These are phyloP conservation scores for Microdon myrmicae DNA, from an alignment of 2,888 invertebrate species.

Conservation along the genomic window DNA sequence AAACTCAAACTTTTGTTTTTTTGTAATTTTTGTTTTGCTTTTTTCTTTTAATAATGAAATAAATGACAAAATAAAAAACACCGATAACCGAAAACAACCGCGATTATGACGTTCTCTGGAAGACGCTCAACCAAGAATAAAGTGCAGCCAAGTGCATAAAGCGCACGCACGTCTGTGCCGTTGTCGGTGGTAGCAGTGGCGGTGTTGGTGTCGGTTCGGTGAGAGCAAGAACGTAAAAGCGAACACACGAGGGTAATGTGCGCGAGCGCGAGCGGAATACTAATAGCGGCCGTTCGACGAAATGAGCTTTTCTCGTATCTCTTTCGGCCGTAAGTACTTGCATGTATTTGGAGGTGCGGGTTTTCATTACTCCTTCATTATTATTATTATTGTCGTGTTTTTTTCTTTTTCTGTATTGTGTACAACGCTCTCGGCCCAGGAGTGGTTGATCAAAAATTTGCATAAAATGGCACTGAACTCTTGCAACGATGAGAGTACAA, in stretches of 20 bases:
- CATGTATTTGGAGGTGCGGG: no score
- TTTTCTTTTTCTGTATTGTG: neutral
- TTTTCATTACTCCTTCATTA: no score
- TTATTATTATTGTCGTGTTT: slow-evolving; percentile 3
- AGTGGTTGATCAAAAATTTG: slow-evolving; percentile 33
- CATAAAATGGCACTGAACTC: slow-evolving; percentile 47
- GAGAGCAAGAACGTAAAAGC: neutral
- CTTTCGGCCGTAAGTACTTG: no score
- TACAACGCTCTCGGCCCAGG: slow-evolving; percentile 4
- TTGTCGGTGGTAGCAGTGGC: no score
- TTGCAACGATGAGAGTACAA: no score
- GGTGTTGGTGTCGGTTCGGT: no score
- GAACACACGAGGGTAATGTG: slow-evolving; percentile 7
- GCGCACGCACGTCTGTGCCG: neutral
- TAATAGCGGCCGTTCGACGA: neutral
- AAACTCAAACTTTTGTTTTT: no score
- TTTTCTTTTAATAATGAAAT: neutral
- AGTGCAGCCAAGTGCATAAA: slow-evolving; percentile 15
- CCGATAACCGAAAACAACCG: slow-evolving; percentile 32
- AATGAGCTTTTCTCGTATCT: slow-evolving; percentile 21
- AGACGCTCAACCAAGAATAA: slow-evolving; percentile 59
- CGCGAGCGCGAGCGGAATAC: slow-evolving; percentile 27
- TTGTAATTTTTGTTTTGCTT: neutral
- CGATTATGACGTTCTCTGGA: slow-evolving; percentile 56
- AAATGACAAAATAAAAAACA: slow-evolving; percentile 9